Evolutionary conservation across 1,140 invertebrate species (phyloP).

Genomic region (Cecropterus lyciades): DNA sequence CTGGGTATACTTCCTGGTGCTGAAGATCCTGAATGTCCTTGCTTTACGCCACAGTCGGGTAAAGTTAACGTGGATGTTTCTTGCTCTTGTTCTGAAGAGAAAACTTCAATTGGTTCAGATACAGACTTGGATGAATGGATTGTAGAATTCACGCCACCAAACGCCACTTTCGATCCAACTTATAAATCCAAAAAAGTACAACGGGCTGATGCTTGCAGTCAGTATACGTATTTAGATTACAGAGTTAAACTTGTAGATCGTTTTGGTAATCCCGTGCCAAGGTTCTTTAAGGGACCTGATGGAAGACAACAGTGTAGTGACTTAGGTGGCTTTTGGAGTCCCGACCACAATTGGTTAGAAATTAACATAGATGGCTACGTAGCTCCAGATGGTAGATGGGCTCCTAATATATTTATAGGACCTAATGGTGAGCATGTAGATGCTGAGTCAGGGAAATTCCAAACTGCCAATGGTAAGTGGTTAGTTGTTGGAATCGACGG

Average conservation of each 20-base stretch:
- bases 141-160: conserved; percentile 75
- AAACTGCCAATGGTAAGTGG: conserved; percentile 63
- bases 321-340: conserved; percentile 75
- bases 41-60: conserved; percentile 58
- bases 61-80: conserved; percentile 56
- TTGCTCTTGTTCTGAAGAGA: conserved; percentile 70
- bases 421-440: conserved; percentile 68
- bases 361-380: conserved; percentile 73
- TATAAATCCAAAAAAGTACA: conserved; percentile 63
- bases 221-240: conserved; percentile 74
- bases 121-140: conserved; percentile 78
- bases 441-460: conserved; percentile 65
- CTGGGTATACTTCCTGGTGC: conserved; percentile 64
- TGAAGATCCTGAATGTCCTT: conserved; percentile 65
- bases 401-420: conserved; percentile 65
- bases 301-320: conserved; percentile 75
- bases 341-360: conserved; percentile 70
- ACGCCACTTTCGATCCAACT: conserved; percentile 64
- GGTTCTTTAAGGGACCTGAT: conserved; percentile 74
- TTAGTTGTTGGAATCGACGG: conserved; percentile 70
- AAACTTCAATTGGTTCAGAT: conserved; percentile 51
- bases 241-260: conserved; percentile 70
- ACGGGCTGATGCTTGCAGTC: conserved; percentile 54
- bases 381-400: conserved; percentile 70
- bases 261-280: conserved; percentile 67